Conservation (phyloP, 2,888 invertebrate species). For the Gymnocheta viridis region DNA sequence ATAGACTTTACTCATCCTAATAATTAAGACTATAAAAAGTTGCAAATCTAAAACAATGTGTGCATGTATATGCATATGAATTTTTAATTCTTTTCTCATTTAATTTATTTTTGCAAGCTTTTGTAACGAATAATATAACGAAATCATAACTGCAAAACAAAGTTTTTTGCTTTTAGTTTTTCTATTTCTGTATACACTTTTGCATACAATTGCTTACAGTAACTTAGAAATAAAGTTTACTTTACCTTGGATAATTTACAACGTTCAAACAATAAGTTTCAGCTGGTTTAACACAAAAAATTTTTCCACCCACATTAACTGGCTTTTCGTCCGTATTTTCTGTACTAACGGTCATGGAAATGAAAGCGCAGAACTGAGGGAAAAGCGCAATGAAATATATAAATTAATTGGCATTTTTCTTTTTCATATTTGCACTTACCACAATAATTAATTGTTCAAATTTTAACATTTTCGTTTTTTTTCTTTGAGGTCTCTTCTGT, state of each 20-base stretch:
- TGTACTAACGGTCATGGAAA: slow-evolving; percentile 10
- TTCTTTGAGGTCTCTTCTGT: neutral
- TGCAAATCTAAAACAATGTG: too few species aligned
- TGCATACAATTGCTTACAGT: too few species aligned
- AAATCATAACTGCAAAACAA: too few species aligned
- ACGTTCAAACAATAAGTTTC: slow-evolving; percentile 57
- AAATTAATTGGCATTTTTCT: neutral
- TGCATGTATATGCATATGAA: too few species aligned
- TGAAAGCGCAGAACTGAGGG: slow-evolving; percentile 14
- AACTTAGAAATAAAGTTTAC: slow-evolving; percentile 41
- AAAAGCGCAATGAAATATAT: neutral
- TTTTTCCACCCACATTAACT: slow-evolving; percentile 34
- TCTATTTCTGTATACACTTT: too few species aligned
- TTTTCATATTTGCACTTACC: slow-evolving; percentile 21
- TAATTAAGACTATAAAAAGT: too few species aligned
- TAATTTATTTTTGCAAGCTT: too few species aligned
- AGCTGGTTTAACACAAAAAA: slow-evolving; percentile 45
- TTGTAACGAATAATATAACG: too few species aligned
- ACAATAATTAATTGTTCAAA: slow-evolving; percentile 20
- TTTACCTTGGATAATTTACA: slow-evolving; percentile 63
- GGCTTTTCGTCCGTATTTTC: neutral
- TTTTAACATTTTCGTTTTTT: slow-evolving; percentile 27
- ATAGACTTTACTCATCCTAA: too few species aligned
- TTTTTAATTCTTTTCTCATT: too few species aligned
- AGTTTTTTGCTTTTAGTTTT: too few species aligned